phyloP scores from a whole-genome alignment of 2,797 vertebrate genomes.

The Tarsius wallacei region DNA sequence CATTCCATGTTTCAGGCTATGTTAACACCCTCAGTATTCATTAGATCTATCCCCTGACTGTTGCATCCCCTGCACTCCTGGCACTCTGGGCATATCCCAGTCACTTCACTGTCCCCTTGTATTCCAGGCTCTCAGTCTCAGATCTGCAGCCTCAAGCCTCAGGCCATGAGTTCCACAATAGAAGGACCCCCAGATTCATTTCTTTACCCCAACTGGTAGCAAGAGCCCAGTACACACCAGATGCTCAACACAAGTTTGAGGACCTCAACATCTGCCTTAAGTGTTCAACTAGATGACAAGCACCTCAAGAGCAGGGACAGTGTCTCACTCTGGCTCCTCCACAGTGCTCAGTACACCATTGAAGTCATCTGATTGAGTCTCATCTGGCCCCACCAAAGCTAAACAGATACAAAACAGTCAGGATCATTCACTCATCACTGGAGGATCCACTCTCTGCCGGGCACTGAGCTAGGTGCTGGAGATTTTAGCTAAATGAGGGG shows the following conservation, averaged over 20 bases:
- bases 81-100: neutral
- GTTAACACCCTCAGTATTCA: neutral
- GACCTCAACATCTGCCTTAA: neutral
- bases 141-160: too few species aligned
- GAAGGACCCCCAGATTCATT: neutral
- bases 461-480: neutral
- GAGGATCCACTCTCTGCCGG: neutral
- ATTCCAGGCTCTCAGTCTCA: neutral
- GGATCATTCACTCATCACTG: neutral
- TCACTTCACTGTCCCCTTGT: neutral
- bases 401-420: neutral
- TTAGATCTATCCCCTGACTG: neutral
- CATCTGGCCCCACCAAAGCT: neutral
- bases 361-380: neutral
- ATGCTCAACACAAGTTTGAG: neutral
- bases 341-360: neutral
- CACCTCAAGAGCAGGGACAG: neutral
- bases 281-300: neutral
- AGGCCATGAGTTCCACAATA: too few species aligned
- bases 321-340: neutral
- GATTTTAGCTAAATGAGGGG: neutral
- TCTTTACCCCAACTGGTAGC: neutral
- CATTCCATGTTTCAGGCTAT: too few species aligned
- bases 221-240: neutral
- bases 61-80: neutral